Conservation (phyloP, 2,113 vertebrate genomes). For the Cyrtonyx montezumae region DNA sequence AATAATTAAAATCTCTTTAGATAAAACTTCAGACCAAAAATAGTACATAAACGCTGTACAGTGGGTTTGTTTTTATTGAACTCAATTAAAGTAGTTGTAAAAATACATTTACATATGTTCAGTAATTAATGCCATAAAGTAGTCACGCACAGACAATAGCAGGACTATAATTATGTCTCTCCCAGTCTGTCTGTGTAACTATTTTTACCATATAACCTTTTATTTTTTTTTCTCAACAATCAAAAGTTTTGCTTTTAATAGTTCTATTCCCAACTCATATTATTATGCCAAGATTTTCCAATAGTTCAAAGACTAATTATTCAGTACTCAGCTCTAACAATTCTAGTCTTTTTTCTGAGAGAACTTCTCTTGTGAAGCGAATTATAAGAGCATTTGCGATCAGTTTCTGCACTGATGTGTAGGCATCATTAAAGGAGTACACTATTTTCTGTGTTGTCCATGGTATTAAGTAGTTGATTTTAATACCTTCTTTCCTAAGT, state of each 20-base stretch:
- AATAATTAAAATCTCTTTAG: not conserved
- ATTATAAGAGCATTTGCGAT: constrained; percentile 52
- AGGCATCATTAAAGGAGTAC: not conserved
- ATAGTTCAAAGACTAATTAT: constrained; percentile 52
- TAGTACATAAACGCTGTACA: not conserved
- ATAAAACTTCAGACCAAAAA: not conserved
- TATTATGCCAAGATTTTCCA: constrained; percentile 47
- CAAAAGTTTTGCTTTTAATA: constrained; percentile 52
- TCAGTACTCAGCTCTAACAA: not conserved
- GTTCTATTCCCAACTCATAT: not conserved
- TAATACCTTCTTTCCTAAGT: constrained; percentile 54
- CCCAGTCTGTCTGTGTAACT: constrained; percentile 33
- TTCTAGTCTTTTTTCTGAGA: not conserved
- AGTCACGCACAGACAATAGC: constrained; percentile 44
- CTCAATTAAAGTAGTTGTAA: not conserved
- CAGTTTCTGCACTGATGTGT: not conserved
- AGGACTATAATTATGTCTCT: constrained; percentile 33
- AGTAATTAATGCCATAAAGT: constrained; percentile 57
- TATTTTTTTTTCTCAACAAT: not conserved
- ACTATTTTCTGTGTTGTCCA: constrained; percentile 7
- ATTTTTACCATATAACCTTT: constrained; percentile 32
- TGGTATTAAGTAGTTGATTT: not conserved
- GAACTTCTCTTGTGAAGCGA: constrained; percentile 29
- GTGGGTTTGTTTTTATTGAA: not conserved
- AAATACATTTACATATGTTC: constrained; percentile 52